A percentile compares a stretch with the other conserved stretches of the same genome.
Conservation (phyloP, 1,140 invertebrate species). For the Eulimnadia texana region DNA sequence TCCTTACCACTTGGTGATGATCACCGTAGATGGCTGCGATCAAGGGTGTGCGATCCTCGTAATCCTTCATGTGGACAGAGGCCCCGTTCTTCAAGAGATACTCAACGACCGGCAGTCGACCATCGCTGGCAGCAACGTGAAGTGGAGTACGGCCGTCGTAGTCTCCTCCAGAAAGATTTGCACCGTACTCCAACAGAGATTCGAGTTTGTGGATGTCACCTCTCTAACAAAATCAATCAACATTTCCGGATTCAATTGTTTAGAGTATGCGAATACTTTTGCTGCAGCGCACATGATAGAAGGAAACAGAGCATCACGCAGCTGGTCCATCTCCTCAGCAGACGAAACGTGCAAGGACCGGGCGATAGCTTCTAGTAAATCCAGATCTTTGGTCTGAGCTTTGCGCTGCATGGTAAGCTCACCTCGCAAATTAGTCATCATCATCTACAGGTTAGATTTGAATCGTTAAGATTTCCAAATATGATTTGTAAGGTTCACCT, state of each 20-base stretch:
- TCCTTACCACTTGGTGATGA: constrained; percentile 35
- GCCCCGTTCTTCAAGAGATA: constrained; percentile 65
- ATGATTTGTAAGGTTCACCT: too few relatives aligned
- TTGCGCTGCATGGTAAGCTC: constrained; percentile 38
- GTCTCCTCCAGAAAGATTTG: constrained; percentile 57
- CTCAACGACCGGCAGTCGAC: constrained; percentile 49
- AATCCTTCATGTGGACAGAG: constrained; percentile 63
- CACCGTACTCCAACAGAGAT: constrained; percentile 35
- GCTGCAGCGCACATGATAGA: constrained; percentile 61
- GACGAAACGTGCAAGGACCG: constrained; percentile 47
- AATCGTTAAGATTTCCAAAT: background rate
- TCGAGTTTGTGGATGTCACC: constrained; percentile 27
- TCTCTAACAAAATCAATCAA: constrained; percentile 5
- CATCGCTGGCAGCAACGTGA: constrained; percentile 60
- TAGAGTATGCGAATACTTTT: constrained; percentile 29
- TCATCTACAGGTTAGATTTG: constrained; percentile 41
- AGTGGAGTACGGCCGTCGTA: constrained; percentile 64
- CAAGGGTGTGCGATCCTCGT: constrained; percentile 39
- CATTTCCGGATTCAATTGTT: background rate
- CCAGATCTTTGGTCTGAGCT: constrained; percentile 34
- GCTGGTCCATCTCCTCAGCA: constrained; percentile 47
- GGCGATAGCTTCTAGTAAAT: constrained; percentile 50
- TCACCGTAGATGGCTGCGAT: constrained; percentile 45
- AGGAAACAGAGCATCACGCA: constrained; percentile 58
- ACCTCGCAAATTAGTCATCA: constrained; percentile 57